Percentiles rank a stretch among this genome's conserved stretches.
Evolutionary conservation across 1,140 invertebrate species (phyloP).

Genomic region (Musca vetustissima): DNA sequence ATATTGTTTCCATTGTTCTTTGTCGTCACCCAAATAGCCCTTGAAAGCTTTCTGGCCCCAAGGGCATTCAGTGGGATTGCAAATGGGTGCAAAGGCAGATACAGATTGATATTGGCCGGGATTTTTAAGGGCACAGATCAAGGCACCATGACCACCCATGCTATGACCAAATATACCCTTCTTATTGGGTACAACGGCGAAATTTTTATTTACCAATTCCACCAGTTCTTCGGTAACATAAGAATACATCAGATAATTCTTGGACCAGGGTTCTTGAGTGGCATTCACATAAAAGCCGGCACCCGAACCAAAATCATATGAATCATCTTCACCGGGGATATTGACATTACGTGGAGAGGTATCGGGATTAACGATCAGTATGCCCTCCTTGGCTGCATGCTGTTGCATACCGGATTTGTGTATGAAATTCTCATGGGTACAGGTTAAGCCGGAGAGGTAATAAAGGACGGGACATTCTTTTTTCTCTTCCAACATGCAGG

Average conservation of each 20-base stretch:
- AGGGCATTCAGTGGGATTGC: conserved; percentile 79
- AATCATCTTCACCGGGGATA: conserved; percentile 86
- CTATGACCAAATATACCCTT: conserved; percentile 88
- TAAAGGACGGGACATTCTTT: conserved; percentile 81
- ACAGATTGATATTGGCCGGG: conserved; percentile 87
- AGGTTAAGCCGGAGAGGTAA: conserved; percentile 92
- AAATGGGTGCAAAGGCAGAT: conserved; percentile 96
- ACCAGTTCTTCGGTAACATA: conserved; percentile 93
- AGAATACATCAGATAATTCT: conserved; percentile 94
- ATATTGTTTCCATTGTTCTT: conserved; percentile 76
- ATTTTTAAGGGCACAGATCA: conserved; percentile 90
- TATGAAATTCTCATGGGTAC: conserved; percentile 95
- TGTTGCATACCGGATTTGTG: conserved; percentile 92
- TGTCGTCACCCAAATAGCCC: conserved; percentile 79
- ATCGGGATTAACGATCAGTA: conserved; percentile 85
- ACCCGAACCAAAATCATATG: conserved; percentile 91
- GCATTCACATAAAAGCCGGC: conserved; percentile 98
- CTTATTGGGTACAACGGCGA: conserved; percentile 64
- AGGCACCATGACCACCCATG: conserved; percentile 97
- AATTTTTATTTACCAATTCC: conserved; percentile 74
- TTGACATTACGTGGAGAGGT: conserved; percentile 91
- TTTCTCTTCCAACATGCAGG: conserved; percentile 68
- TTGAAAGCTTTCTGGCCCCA: conserved; percentile 90
- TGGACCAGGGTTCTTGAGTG: conserved; percentile 86
- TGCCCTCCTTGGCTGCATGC: conserved; percentile 70